Percentiles rank a stretch among this genome's conserved stretches.
phyloP scores from a whole-genome alignment of 1,140 invertebrate genomes.

The Teleogryllus occipitalis region DNA sequence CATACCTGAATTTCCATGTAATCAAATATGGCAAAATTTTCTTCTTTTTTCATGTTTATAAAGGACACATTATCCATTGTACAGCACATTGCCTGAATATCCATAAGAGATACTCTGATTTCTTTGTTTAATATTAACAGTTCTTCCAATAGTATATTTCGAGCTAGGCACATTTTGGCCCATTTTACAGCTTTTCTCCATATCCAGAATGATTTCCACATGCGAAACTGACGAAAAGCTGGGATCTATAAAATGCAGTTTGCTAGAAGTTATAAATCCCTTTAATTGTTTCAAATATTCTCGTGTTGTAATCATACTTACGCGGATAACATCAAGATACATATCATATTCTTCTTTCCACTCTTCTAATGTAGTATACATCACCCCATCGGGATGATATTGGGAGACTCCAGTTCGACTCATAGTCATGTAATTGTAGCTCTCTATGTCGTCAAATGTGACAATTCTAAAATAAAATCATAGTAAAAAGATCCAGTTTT shows the following conservation, averaged over 20 bases:
- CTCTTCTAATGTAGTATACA: conserved; percentile 54
- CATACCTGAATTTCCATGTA: conserved; percentile 57
- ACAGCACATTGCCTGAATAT: conserved; percentile 59
- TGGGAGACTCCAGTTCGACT: conserved; percentile 60
- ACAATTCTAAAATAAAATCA: conserved; percentile 45
- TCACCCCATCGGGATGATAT: conserved; percentile 50
- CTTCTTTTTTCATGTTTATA: conserved; percentile 42
- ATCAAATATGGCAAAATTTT: conserved; percentile 53
- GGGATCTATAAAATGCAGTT: conserved; percentile 46
- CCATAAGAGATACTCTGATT: conserved; percentile 56
- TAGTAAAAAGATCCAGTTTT: not conserved
- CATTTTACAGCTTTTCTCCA: conserved; percentile 68
- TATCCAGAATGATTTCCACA: conserved; percentile 74
- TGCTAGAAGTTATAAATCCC: not conserved
- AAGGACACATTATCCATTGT: conserved; percentile 53
- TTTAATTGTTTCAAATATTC: not conserved
- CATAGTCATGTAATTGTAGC: conserved; percentile 56
- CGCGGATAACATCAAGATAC: conserved; percentile 54
- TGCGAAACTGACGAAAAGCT: conserved; percentile 59
- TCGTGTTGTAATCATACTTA: conserved; percentile 23
- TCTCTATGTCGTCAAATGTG: conserved; percentile 50
- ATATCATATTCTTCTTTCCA: conserved; percentile 64
- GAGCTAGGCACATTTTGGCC: conserved; percentile 52
- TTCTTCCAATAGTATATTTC: conserved; percentile 50
- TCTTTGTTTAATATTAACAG: conserved; percentile 65